Conservation (phyloP, 2,113 vertebrate genomes). For the Gymnogyps californianus region DNA sequence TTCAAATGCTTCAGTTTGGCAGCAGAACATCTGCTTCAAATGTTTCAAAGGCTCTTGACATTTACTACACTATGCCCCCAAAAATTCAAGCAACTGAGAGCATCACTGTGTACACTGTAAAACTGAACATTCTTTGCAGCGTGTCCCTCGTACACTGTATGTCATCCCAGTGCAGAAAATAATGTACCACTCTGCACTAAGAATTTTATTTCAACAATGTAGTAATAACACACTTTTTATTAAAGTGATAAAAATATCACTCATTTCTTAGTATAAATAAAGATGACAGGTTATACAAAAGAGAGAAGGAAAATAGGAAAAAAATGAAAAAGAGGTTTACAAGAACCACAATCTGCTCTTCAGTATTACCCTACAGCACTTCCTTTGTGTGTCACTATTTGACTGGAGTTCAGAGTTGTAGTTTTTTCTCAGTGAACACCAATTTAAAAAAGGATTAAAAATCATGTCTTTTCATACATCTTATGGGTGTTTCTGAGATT, state of each 20-base stretch:
- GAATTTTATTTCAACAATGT: not conserved
- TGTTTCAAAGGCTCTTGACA: constrained; percentile 58
- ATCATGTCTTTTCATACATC: not conserved
- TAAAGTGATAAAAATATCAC: constrained; percentile 11
- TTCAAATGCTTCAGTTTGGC: constrained; percentile 60
- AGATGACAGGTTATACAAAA: not conserved
- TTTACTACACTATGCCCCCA: constrained; percentile 7
- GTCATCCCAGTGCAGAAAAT: not conserved
- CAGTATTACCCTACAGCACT: not conserved
- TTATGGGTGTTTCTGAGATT: not conserved
- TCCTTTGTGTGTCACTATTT: not conserved
- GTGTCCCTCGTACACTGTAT: not conserved
- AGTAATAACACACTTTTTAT: constrained; percentile 20
- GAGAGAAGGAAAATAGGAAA: not conserved
- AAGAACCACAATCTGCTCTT: not conserved
- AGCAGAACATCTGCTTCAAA: constrained; percentile 54
- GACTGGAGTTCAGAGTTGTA: not conserved
- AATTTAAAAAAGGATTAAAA: not conserved
- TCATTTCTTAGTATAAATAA: constrained; percentile 28
- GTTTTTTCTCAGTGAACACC: not conserved
- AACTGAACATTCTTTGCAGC: not conserved
- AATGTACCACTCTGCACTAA: not conserved
- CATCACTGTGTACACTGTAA: not conserved
- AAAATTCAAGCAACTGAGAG: constrained; percentile 14
- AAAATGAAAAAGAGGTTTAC: not conserved